phyloP scores from a whole-genome alignment of 2,113 vertebrate genomes.

The Emydocephalus ijimae region DNA sequence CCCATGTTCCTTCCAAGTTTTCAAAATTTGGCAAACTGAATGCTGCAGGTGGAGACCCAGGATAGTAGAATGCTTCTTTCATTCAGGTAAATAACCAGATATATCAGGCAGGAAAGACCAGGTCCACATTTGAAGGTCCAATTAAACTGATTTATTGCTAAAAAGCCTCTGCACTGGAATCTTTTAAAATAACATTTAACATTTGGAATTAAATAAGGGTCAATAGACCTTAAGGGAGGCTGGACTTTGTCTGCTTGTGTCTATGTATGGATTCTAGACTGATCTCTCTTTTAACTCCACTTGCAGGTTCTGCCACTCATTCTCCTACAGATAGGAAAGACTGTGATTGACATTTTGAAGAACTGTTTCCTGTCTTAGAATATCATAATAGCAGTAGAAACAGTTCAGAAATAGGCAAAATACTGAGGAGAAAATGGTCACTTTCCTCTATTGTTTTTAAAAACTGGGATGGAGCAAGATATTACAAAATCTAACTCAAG shows the following conservation, averaged over 20 bases:
- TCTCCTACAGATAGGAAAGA: background rate
- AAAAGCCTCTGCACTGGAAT: background rate
- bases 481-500: too few relatives aligned
- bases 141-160: background rate
- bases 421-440: too few relatives aligned
- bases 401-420: background rate
- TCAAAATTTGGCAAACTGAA: background rate
- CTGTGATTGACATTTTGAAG: background rate
- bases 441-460: too few relatives aligned
- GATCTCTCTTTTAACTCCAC: background rate
- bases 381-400: background rate
- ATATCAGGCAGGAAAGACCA: background rate
- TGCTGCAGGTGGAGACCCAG: background rate
- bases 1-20: background rate
- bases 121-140: background rate
- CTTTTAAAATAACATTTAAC: background rate
- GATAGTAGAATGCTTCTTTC: background rate
- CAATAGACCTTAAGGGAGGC: background rate
- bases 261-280: background rate
- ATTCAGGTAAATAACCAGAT: constrained; percentile 13
- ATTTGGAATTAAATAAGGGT: background rate
- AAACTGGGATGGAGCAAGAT: too few relatives aligned
- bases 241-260: background rate
- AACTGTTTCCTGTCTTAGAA: background rate
- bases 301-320: too few relatives aligned